Conservation (phyloP, 2,797 vertebrate genomes). For the Balearica regulorum region DNA sequence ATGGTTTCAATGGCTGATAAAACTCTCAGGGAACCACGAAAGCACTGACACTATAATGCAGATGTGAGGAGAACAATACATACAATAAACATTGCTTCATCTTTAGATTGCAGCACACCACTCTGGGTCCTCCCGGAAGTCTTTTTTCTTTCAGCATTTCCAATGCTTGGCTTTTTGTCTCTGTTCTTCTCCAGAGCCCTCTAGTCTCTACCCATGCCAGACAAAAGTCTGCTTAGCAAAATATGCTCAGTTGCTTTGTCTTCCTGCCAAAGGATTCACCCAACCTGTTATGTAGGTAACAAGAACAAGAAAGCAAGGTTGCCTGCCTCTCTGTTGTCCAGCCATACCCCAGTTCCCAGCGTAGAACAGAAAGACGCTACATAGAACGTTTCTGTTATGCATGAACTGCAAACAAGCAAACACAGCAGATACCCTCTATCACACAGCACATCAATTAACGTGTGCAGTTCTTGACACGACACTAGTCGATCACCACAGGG, state of each 20-base stretch:
- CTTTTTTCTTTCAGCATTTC: background rate
- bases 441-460: background rate
- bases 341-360: background rate
- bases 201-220: background rate
- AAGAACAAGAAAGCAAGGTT: background rate
- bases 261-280: background rate
- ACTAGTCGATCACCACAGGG: background rate
- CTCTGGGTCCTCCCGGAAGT: background rate
- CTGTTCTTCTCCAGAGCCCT: background rate
- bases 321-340: background rate
- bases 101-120: background rate
- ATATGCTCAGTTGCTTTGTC: background rate
- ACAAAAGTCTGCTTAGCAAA: background rate
- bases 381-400: background rate
- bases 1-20: background rate
- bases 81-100: background rate
- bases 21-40: background rate
- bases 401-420: background rate
- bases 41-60: background rate
- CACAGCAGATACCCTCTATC: background rate
- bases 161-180: background rate
- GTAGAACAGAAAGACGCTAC: background rate
- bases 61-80: background rate
- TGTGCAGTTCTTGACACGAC: background rate
- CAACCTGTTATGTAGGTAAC: background rate